Evolutionary conservation across 2,888 invertebrate species (phyloP).

Genomic region (Salticus scenicus): DNA sequence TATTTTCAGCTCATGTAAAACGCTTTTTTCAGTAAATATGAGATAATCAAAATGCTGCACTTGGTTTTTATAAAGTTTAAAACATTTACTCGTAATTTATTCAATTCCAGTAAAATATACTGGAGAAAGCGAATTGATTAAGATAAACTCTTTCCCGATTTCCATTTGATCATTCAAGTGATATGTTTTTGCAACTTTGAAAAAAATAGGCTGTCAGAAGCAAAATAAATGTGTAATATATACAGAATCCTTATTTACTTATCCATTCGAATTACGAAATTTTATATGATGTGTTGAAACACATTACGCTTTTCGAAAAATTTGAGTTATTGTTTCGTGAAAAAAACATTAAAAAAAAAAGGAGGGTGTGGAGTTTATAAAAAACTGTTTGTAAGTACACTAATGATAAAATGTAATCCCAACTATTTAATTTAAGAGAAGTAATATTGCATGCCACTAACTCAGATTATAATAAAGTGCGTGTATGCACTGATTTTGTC

Average conservation of each 20-base stretch:
- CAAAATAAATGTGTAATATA: neutral
- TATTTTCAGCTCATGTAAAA: no score
- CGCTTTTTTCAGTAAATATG: no score
- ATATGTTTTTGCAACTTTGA: neutral
- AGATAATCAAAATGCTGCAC: no score
- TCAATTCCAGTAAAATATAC: neutral
- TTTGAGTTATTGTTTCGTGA: no score
- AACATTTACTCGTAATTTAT: no score
- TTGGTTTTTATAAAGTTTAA: no score
- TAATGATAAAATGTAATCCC: neutral
- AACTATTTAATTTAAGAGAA: neutral
- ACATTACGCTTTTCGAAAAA: neutral
- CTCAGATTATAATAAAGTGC: no score
- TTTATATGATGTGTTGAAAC: no score
- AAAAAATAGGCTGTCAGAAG: neutral
- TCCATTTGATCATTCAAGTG: neutral
- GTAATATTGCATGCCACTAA: neutral
- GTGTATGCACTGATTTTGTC: no score
- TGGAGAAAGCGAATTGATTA: neutral
- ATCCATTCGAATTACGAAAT: neutral
- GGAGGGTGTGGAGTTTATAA: no score
- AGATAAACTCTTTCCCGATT: neutral
- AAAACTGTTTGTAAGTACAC: no score
- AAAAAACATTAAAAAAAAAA: no score
- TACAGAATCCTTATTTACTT: slow-evolving; percentile 9